Evolutionary conservation across 2,797 vertebrate species (phyloP).

Genomic region (Ambastaia sidthimunki): DNA sequence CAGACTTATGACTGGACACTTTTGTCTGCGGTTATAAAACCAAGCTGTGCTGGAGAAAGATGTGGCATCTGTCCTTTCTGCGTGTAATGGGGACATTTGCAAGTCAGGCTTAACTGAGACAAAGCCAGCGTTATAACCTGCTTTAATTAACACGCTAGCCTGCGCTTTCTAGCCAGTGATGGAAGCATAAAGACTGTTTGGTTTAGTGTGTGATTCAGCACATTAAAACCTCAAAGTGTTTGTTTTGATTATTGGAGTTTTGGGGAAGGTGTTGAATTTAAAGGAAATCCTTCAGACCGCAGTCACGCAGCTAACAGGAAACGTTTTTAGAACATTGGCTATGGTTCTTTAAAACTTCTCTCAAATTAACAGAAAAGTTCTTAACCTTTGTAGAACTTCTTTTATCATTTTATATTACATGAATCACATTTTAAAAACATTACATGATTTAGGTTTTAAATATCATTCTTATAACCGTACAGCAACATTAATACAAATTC

Average conservation of each 20-base stretch:
- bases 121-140: slow-evolving; percentile 59
- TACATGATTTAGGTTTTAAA: too few species aligned
- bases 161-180: slow-evolving; percentile 43
- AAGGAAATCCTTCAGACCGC: slow-evolving; percentile 74
- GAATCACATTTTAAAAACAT: too few species aligned
- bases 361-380: too few species aligned
- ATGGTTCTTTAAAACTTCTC: too few species aligned
- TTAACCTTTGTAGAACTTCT: too few species aligned
- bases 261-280: slow-evolving; percentile 30
- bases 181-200: slow-evolving; percentile 26
- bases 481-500: too few species aligned
- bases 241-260: neutral
- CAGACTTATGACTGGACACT: slow-evolving; percentile 43
- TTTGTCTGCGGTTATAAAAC: slow-evolving; percentile 36
- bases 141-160: slow-evolving; percentile 50
- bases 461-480: too few species aligned
- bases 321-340: too few species aligned
- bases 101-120: slow-evolving; percentile 60
- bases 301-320: slow-evolving; percentile 53
- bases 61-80: slow-evolving; percentile 42
- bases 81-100: slow-evolving; percentile 62
- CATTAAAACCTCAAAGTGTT: neutral
- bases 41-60: slow-evolving; percentile 48
- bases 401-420: too few species aligned
- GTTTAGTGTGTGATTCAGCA: slow-evolving; percentile 36